Evolutionary conservation across 2,797 vertebrate species (phyloP).

Genomic region (Sylvilagus floridanus): DNA sequence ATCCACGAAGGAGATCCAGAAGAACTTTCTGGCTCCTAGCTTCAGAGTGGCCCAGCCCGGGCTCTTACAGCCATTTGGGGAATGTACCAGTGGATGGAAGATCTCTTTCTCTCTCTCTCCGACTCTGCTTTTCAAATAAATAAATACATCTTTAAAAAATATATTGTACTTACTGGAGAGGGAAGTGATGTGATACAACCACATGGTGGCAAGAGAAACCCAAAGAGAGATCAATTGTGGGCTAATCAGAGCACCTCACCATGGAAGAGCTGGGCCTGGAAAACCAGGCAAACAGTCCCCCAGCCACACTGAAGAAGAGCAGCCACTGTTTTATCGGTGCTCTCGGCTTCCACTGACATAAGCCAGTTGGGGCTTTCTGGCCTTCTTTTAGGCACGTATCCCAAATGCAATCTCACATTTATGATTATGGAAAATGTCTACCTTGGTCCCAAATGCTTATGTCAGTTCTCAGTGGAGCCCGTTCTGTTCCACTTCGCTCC

Average conservation of each 20-base stretch:
- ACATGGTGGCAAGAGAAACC: not conserved
- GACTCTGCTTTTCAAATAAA: no score
- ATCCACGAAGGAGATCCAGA: no score
- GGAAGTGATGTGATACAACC: not conserved
- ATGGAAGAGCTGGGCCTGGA: not conserved
- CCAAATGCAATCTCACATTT: not conserved
- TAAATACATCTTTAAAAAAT: no score
- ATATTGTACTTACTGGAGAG: not conserved
- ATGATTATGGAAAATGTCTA: not conserved
- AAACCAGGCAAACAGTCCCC: not conserved
- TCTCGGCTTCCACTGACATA: not conserved
- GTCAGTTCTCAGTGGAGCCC: not conserved
- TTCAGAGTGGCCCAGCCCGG: no score
- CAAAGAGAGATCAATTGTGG: not conserved
- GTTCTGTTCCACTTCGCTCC: not conserved
- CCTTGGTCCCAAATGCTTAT: not conserved
- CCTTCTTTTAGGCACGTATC: not conserved
- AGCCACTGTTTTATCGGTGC: not conserved
- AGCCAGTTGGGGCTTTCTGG: not conserved
- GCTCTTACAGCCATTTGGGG: no score
- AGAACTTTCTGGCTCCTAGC: no score
- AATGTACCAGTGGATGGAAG: no score
- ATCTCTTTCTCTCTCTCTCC: no score
- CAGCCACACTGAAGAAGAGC: not conserved
- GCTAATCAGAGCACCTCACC: not conserved